phyloP scores from a whole-genome alignment of 2,888 invertebrate genomes.

The Augiades crinisus region DNA sequence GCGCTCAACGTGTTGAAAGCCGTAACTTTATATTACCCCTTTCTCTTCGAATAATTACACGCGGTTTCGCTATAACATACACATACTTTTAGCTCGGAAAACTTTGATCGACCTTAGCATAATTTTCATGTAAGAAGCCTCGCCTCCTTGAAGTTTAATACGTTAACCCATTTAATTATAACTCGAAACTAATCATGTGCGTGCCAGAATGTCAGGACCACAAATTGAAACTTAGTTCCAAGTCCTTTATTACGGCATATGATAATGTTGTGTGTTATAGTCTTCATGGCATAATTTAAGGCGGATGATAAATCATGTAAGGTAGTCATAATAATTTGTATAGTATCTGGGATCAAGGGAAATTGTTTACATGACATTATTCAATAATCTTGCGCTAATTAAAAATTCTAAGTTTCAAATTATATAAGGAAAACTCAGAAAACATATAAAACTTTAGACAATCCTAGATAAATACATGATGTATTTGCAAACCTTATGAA shows the following conservation, averaged over 20 bases:
- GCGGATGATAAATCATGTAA: slow-evolving; percentile 8
- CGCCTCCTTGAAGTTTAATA: slow-evolving; percentile 22
- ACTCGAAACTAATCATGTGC: slow-evolving; percentile 26
- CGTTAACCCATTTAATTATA: slow-evolving; percentile 26
- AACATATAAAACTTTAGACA: too few relatives aligned
- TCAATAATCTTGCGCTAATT: too few relatives aligned
- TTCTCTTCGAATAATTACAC: slow-evolving; percentile 22
- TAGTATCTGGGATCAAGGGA: neutral
- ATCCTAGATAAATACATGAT: too few relatives aligned
- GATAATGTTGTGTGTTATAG: slow-evolving; percentile 16
- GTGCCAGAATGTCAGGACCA: slow-evolving; percentile 24
- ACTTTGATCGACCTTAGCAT: slow-evolving; percentile 10
- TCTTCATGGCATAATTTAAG: too few relatives aligned
- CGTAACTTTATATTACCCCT: slow-evolving; percentile 64
- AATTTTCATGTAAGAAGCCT: slow-evolving; percentile 6
- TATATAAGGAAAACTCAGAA: too few relatives aligned
- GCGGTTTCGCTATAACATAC: slow-evolving; percentile 9
- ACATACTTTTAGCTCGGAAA: slow-evolving; percentile 1
- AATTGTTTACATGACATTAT: neutral
- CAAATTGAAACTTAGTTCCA: slow-evolving; percentile 22
- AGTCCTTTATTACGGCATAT: slow-evolving; percentile 19
- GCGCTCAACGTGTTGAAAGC: slow-evolving; percentile 66
- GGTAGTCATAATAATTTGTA: too few relatives aligned
- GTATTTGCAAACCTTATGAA: too few relatives aligned
- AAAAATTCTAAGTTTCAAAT: too few relatives aligned